Percentiles rank a stretch among this genome's conserved stretches.
Evolutionary conservation across 2,113 vertebrate species (phyloP).

Genomic region (Sus scrofa): DNA sequence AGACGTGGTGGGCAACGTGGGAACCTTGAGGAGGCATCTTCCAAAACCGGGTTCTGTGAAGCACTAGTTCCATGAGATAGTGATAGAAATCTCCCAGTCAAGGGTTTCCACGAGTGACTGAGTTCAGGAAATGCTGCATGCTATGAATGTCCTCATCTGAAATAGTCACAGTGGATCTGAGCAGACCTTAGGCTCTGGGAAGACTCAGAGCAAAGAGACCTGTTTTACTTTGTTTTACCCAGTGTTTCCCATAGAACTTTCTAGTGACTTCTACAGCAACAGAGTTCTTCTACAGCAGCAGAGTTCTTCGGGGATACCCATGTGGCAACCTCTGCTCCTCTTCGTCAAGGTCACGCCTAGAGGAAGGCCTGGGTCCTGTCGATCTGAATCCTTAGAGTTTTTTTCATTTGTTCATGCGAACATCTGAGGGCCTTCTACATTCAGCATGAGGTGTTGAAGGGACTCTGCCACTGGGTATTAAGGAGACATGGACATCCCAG

Average conservation of each 20-base stretch:
- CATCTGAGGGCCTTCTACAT: not conserved
- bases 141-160: accelerated
- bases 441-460: too few relatives aligned
- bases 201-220: not conserved
- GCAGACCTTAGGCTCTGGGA: not conserved
- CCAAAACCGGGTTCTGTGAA: not conserved
- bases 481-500: not conserved
- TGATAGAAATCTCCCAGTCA: not conserved
- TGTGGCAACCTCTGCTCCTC: not conserved
- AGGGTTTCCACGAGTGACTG: not conserved
- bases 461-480: too few relatives aligned
- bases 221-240: not conserved
- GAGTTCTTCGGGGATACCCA: not conserved
- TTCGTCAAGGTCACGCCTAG: not conserved
- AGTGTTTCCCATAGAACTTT: not conserved
- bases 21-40: not conserved
- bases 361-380: not conserved
- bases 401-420: not conserved
- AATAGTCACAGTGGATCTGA: not conserved
- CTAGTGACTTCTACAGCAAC: not conserved
- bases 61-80: accelerated
- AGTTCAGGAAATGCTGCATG: not conserved
- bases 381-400: not conserved
- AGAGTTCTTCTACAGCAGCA: not conserved
- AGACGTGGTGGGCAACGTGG: not conserved